Evolutionary conservation across 2,113 vertebrate genomes (phyloP).

Genomic region (Sinosuthora webbiana): DNA sequence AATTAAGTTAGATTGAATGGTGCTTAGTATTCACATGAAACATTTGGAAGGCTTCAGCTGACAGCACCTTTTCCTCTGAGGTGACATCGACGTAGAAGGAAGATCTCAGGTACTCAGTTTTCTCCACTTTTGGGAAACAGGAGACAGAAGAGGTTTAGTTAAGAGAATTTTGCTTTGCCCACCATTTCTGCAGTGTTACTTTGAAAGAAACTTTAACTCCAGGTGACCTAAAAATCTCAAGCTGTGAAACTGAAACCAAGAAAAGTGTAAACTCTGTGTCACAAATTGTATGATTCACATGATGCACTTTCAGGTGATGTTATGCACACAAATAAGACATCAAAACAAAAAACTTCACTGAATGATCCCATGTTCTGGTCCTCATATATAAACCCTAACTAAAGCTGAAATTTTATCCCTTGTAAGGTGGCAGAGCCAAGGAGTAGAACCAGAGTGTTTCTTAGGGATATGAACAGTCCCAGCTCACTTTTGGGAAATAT

Average conservation of each 20-base stretch:
- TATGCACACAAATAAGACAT: background rate
- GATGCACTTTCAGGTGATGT: background rate
- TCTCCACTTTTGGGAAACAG: background rate
- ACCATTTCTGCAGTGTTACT: background rate
- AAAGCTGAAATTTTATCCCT: background rate
- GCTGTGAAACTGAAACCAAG: background rate
- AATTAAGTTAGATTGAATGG: background rate
- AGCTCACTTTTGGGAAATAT: background rate
- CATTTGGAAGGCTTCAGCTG: background rate
- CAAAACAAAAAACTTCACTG: background rate
- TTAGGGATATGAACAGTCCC: background rate
- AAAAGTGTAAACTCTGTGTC: background rate
- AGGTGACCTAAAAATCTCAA: background rate
- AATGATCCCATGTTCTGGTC: accelerated
- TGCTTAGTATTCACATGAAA: background rate
- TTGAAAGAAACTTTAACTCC: background rate
- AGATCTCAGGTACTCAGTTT: background rate
- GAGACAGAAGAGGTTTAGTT: background rate
- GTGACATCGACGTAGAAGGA: background rate
- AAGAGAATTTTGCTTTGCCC: background rate
- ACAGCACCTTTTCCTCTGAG: background rate
- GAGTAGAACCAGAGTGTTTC: background rate
- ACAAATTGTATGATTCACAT: background rate
- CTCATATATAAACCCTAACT: accelerated
- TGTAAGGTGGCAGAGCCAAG: background rate